Evolutionary conservation across 2,888 invertebrate genomes (phyloP).

Genomic region (Adineta ricciae): DNA sequence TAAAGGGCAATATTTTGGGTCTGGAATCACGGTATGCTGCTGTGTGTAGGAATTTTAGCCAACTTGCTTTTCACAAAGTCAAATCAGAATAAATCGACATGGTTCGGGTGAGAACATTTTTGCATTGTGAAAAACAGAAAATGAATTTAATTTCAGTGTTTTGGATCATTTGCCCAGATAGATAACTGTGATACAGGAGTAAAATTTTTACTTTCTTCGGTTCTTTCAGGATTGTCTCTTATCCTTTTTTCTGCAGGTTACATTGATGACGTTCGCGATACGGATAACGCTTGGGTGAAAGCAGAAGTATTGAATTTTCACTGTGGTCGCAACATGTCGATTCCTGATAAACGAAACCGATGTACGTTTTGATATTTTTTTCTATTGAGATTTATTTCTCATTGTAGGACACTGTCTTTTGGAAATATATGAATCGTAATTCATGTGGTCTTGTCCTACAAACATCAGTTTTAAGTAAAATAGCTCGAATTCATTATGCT

Average conservation of each 20-base stretch:
- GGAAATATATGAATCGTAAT: not conserved
- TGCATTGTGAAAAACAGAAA: too few relatives aligned
- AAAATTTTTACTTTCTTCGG: not conserved
- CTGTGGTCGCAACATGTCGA: slow-evolving; percentile 35
- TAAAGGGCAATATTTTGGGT: slow-evolving; percentile 41
- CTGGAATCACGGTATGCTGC: slow-evolving; percentile 39
- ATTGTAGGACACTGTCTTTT: not conserved
- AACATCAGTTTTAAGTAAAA: not conserved
- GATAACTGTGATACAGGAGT: slow-evolving; percentile 18
- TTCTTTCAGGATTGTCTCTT: slow-evolving; percentile 37
- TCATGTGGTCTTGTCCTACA: not conserved
- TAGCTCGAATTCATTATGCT: not conserved
- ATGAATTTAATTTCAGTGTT: not conserved
- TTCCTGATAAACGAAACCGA: not conserved
- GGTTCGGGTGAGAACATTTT: too few relatives aligned
- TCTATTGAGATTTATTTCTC: not conserved
- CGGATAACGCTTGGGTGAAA: slow-evolving; percentile 41
- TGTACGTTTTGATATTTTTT: not conserved
- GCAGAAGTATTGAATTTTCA: slow-evolving; percentile 46
- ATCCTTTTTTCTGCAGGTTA: slow-evolving; percentile 41
- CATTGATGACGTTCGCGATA: slow-evolving; percentile 47
- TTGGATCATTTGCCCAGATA: not conserved
- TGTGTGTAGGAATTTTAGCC: slow-evolving; percentile 41
- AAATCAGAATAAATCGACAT: slow-evolving; percentile 38
- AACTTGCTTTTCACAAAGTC: slow-evolving; percentile 39